Evolutionary conservation across 2,797 vertebrate genomes (phyloP), one percentile per base, ranked within the genome.

Genomic region (Heterohyrax brucei): DNA sequence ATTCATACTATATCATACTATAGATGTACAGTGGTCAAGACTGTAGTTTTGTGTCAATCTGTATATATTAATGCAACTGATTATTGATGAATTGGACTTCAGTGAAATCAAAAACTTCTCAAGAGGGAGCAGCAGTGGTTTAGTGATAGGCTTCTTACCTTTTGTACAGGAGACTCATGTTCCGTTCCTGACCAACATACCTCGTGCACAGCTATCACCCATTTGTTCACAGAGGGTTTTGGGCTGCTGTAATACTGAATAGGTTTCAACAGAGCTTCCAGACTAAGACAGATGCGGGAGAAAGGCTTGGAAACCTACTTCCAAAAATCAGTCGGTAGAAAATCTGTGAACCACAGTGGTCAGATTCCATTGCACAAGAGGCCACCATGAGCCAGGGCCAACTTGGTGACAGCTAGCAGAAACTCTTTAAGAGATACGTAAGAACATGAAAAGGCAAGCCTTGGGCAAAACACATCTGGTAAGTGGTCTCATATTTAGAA

Each of bases 371-470:
- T 68, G 18, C 22, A 61, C 59, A 7, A 21, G 59, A 61, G 59
- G 59, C 5, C 59, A 1, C 66, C 30, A 68, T n/a, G 66, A 68
- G 30, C 14, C 66, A n/a, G 66, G 66, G 30, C 14, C 66, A n/a
- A 14, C 30, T 68, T n/a, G 66, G 16, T n/a, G 30, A 30, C 28
- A n/a, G 66, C 66, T n/a, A n/a, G 16, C 30, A 16, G n/a, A 26
- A 66, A 64, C 10, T 89, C n/a, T 82, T 82, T n/a, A 61, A 76
- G 70, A 87, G 30, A 87, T 10, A 33, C 21, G 85, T 66, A 50
- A 77, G 64, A 87, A 86, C 93, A 73, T 50, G 26, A 30, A 75
- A 83, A 81, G 48, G 16, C 68, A 85, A 81, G 61, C 14, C 50
- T 77, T 82, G 73, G 26, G 76, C 56, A 91, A 95, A 82, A 26